Percentiles rank a stretch among this genome's conserved stretches.
These are phyloP conservation scores for Metellina segmentata DNA, from an alignment of 2,888 invertebrate species.

Conservation along the genomic window DNA sequence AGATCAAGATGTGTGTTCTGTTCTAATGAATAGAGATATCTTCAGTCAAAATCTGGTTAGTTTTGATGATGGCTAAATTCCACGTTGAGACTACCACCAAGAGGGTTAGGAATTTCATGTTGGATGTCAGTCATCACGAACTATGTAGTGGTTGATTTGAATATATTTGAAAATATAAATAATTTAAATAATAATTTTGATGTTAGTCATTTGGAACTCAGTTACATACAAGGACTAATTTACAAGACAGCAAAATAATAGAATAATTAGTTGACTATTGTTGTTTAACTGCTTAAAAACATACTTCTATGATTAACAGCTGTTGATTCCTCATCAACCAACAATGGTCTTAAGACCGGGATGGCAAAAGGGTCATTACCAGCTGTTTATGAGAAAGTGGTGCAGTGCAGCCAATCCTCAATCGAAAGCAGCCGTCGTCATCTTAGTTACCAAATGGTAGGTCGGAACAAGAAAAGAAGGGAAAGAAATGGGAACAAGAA, in stretches of 20 bases:
- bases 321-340: neutral
- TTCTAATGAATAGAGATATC: too few relatives aligned
- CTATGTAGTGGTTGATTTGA: too few relatives aligned
- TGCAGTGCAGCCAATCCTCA: neutral
- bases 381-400: neutral
- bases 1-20: too few relatives aligned
- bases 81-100: too few relatives aligned
- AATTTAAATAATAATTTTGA: neutral
- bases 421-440: neutral
- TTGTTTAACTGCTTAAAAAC: too few relatives aligned
- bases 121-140: too few relatives aligned
- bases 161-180: too few relatives aligned
- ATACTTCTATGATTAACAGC: neutral
- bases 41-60: too few relatives aligned
- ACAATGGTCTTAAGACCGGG: neutral
- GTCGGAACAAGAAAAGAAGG: neutral
- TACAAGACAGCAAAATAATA: too few relatives aligned
- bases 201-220: neutral
- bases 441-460: slow-evolving; percentile 22
- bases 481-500: slow-evolving; percentile 12
- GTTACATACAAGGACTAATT: neutral
- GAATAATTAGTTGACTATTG: too few relatives aligned
- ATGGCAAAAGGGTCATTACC: neutral
- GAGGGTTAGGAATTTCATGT: too few relatives aligned
- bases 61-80: too few relatives aligned